phyloP scores from a whole-genome alignment of 2,888 invertebrate genomes.

The Boloria euphrosyne region DNA sequence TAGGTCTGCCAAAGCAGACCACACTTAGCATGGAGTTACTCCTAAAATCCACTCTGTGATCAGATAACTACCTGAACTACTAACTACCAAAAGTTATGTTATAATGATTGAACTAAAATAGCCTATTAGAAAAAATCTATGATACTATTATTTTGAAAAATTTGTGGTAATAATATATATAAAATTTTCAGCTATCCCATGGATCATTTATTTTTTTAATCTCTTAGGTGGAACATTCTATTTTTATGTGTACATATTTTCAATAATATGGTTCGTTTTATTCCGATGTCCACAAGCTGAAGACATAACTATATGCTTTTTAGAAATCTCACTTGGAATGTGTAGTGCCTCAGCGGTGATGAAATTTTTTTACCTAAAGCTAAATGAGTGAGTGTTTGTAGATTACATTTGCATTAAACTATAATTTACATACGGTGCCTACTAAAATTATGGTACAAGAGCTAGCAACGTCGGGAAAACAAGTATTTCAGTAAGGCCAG shows the following conservation, averaged over 20 bases:
- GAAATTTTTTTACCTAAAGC: conserved; percentile 53
- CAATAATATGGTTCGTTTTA: conserved; percentile 54
- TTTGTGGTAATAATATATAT: not conserved
- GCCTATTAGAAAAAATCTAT: too few species aligned
- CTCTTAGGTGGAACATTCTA: conserved; percentile 41
- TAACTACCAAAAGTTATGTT: too few species aligned
- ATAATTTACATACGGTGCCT: not conserved
- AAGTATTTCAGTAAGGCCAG: too few species aligned
- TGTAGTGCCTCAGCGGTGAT: conserved; percentile 51
- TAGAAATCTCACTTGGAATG: conserved; percentile 52
- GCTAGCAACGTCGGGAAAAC: not conserved
- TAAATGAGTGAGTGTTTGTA: conserved; percentile 47
- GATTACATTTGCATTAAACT: not conserved
- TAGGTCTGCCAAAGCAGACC: too few species aligned
- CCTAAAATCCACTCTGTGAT: too few species aligned
- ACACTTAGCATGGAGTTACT: too few species aligned
- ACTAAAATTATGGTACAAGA: not conserved
- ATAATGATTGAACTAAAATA: too few species aligned
- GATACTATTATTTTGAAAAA: too few species aligned
- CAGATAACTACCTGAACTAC: too few species aligned
- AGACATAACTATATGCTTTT: conserved; percentile 35
- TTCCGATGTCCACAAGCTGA: conserved; percentile 48
- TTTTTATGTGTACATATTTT: conserved; percentile 55
- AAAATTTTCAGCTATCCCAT: conserved; percentile 19
- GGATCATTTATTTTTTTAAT: conserved; percentile 8